Conservation (phyloP, 2,113 vertebrate genomes). For the Centropristis striata region DNA sequence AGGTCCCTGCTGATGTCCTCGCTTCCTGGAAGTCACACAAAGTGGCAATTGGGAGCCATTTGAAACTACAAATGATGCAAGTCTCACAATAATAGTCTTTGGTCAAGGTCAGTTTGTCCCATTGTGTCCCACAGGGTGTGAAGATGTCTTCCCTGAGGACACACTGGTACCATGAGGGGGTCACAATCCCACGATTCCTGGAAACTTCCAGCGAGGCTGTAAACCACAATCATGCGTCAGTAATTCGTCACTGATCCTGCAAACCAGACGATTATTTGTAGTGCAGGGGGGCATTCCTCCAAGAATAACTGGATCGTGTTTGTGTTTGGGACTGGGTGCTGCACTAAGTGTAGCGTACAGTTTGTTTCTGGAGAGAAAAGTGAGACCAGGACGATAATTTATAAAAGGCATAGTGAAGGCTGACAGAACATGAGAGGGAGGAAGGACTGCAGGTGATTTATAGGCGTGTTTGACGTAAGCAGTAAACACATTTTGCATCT, state of each 20-base stretch:
- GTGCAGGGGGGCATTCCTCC: conserved; percentile 65
- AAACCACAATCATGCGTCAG: conserved; percentile 80
- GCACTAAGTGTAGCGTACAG: not conserved
- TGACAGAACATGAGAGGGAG: not conserved
- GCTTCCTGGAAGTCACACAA: not conserved
- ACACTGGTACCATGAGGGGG: conserved; percentile 12
- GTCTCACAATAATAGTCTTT: conserved; percentile 1
- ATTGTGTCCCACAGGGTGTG: conserved; percentile 27
- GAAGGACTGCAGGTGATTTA: conserved; percentile 20
- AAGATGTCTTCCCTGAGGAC: conserved; percentile 24
- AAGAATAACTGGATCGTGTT: conserved; percentile 69
- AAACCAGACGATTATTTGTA: conserved; percentile 78
- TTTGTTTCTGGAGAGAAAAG: conserved; percentile 22
- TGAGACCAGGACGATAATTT: not conserved
- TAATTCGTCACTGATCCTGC: conserved; percentile 77
- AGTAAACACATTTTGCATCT: conserved; percentile 22
- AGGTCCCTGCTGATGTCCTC: conserved; percentile 26
- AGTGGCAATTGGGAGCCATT: conserved; percentile 23
- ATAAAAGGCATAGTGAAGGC: not conserved
- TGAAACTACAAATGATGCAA: conserved; percentile 9
- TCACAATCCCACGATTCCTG: conserved; percentile 59
- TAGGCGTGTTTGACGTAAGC: conserved; percentile 16
- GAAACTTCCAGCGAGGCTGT: conserved; percentile 46
- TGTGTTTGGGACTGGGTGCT: conserved; percentile 51
- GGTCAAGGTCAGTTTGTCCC: conserved; percentile 32